Base-by-base conservation (phyloP, 2,113 vertebrate species). In the Capreolus pygargus region DNA sequence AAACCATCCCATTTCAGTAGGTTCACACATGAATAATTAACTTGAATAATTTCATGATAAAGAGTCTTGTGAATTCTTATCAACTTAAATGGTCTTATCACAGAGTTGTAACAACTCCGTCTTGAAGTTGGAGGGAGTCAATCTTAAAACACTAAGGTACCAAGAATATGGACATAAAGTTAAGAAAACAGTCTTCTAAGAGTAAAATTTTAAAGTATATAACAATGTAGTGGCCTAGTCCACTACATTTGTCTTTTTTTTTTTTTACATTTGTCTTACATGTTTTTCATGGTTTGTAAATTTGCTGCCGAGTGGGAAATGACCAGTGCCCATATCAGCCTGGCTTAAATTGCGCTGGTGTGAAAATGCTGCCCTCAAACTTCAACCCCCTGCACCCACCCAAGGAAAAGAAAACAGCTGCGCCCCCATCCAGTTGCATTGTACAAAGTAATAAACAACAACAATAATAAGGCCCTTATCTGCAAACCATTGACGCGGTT, bases 1-100 rank as follows among this genome's bases (percentile, higher is more conserved):
- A 97, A 86, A 45, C 27, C 60, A 61, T 85, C 60, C 50, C 47
- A 86, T 97, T 96, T 89, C 94, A 83, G n/a, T 89, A 87, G 81
- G 57, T 79, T 93, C 57, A 58, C 50, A 45, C 10, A 15, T 89
- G 45, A 88, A 93, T 92, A 84, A 96, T 96, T 94, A 92, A 64
- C 43, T 96, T 82, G 61, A 93, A 58, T 89, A 96, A 88, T 90
- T 95, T 39, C 27, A 92, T 83, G 90, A 64, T 79, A 81, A 85
- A 96, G 2, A 82, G 60, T 10, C 57, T 95, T 91, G n/a, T 36
- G 64, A 81, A 60, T 84, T 92, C 91, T 85, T 88, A 87, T 17
- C 21, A 86, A 92, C 86, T 21, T 82, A 92, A 83, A 92, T 82
- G 39, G 39, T 43, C 33, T 58, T 74, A 58, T 79, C 43, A 55